A percentile compares a stretch with the other conserved stretches of the same genome.
These are phyloP conservation scores for Sycophila texana DNA, from an alignment of 2,888 invertebrate genomes.

Conservation along the genomic window DNA sequence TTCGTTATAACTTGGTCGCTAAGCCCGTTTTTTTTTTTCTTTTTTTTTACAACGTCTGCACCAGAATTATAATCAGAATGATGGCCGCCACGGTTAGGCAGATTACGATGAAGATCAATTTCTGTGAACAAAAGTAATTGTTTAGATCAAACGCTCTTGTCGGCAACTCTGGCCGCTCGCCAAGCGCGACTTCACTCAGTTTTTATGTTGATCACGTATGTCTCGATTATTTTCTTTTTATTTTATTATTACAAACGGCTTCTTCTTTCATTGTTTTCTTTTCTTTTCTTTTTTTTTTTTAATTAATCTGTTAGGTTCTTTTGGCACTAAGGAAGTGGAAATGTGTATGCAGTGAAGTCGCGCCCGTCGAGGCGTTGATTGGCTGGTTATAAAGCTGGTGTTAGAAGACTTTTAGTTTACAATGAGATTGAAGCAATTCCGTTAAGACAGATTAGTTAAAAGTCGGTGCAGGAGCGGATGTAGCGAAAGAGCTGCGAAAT, in stretches of 20 bases:
- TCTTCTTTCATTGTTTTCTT: neutral
- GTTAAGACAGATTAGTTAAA: constrained; percentile 37
- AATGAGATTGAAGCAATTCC: constrained; percentile 18
- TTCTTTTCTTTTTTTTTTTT: neutral
- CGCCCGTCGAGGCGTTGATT: constrained; percentile 41
- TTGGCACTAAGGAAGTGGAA: constrained; percentile 38
- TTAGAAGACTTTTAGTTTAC: constrained; percentile 31
- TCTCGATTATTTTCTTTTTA: too few relatives aligned
- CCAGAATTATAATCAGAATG: constrained; percentile 85
- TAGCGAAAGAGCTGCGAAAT: constrained; percentile 13
- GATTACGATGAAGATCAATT: constrained; percentile 92
- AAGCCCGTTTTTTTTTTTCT: constrained; percentile 26
- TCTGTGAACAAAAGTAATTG: constrained; percentile 81
- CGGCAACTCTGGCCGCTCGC: neutral
- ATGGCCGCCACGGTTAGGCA: constrained; percentile 87
- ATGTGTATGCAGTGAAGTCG: constrained; percentile 23
- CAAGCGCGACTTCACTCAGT: too few relatives aligned
- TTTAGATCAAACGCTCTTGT: constrained; percentile 58
- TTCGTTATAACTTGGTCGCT: constrained; percentile 21
- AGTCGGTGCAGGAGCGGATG: constrained; percentile 21
- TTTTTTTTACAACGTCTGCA: constrained; percentile 68
- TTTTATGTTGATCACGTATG: too few relatives aligned
- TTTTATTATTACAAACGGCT: too few relatives aligned
- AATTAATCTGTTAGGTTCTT: neutral
- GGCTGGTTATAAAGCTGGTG: constrained; percentile 30